Conservation (phyloP, 2,888 invertebrate species). For the Hipparchia sbordonii region DNA sequence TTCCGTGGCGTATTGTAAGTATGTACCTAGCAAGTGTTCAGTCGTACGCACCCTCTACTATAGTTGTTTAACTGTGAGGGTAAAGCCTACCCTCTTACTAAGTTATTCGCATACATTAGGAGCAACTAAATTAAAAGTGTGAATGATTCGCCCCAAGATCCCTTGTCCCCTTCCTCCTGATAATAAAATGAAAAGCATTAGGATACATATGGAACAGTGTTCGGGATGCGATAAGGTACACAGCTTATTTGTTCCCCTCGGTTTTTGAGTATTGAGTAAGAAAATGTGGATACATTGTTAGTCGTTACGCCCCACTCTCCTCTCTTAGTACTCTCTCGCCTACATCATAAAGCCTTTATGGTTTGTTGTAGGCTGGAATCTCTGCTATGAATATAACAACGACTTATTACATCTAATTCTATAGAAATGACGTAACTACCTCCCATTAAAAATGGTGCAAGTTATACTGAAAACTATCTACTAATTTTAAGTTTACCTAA, state of each 20-base stretch:
- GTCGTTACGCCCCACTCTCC: slow-evolving; percentile 36
- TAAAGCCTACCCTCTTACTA: slow-evolving; percentile 58
- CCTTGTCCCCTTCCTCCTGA: slow-evolving; percentile 52
- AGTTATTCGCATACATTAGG: slow-evolving; percentile 79
- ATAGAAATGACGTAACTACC: too few relatives aligned
- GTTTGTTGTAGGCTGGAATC: slow-evolving; percentile 25
- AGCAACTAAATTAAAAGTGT: slow-evolving; percentile 82
- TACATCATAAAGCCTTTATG: slow-evolving; percentile 27
- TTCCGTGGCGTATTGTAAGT: background rate
- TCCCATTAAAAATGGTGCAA: too few relatives aligned
- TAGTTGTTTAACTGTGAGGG: slow-evolving; percentile 77
- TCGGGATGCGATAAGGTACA: slow-evolving; percentile 72
- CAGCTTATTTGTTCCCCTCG: slow-evolving; percentile 62
- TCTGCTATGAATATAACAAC: background rate
- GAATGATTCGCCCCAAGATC: slow-evolving; percentile 71
- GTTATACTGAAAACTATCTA: too few relatives aligned
- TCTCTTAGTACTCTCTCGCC: slow-evolving; percentile 37
- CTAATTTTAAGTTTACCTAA: too few relatives aligned
- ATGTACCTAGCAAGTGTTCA: slow-evolving; percentile 53
- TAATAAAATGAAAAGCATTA: slow-evolving; percentile 78
- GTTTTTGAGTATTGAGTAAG: slow-evolving; percentile 49
- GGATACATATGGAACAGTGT: slow-evolving; percentile 75
- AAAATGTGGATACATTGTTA: slow-evolving; percentile 51
- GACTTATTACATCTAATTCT: too few relatives aligned
- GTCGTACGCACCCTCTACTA: slow-evolving; percentile 65